Evolutionary conservation across 1,140 invertebrate genomes (phyloP).

Genomic region (Drosophila melanogaster): DNA sequence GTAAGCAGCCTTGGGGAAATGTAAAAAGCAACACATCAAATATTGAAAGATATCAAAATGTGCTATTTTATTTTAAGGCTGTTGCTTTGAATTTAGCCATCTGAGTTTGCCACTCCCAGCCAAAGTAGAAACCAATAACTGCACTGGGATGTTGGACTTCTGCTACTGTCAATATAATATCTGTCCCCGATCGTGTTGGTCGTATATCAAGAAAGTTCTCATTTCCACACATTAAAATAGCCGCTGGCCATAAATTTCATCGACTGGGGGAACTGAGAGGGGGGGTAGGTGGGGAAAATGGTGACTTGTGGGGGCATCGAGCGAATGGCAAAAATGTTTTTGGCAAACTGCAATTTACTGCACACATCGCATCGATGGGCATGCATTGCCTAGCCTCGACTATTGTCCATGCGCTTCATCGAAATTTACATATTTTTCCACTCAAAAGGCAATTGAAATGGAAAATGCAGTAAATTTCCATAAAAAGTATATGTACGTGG

Average conservation of each 20-base stretch:
- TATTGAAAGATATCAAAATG: too few relatives aligned
- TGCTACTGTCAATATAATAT: constrained; percentile 65
- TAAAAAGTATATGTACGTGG: constrained; percentile 8
- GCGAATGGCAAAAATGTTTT: constrained; percentile 77
- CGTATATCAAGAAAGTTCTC: constrained; percentile 71
- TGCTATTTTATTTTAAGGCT: too few relatives aligned
- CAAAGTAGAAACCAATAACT: constrained; percentile 24
- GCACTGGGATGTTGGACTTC: constrained; percentile 36
- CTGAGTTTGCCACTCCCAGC: background rate
- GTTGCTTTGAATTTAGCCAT: too few relatives aligned
- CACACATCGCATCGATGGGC: constrained; percentile 58
- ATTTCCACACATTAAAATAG: constrained; percentile 78
- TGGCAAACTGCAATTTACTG: constrained; percentile 81
- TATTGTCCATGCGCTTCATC: constrained; percentile 53
- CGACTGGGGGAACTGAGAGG: background rate
- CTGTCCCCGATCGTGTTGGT: constrained; percentile 38
- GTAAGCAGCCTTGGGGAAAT: too few relatives aligned
- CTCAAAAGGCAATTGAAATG: constrained; percentile 77
- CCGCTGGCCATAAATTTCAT: constrained; percentile 60
- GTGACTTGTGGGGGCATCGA: background rate
- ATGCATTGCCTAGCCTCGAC: constrained; percentile 28
- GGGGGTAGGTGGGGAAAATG: too few relatives aligned
- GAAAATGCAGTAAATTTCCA: constrained; percentile 66
- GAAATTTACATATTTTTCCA: constrained; percentile 79
- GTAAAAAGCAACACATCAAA: too few relatives aligned